Conservation (phyloP, 2,113 vertebrate genomes). For the Pseudopipra pipra region DNA sequence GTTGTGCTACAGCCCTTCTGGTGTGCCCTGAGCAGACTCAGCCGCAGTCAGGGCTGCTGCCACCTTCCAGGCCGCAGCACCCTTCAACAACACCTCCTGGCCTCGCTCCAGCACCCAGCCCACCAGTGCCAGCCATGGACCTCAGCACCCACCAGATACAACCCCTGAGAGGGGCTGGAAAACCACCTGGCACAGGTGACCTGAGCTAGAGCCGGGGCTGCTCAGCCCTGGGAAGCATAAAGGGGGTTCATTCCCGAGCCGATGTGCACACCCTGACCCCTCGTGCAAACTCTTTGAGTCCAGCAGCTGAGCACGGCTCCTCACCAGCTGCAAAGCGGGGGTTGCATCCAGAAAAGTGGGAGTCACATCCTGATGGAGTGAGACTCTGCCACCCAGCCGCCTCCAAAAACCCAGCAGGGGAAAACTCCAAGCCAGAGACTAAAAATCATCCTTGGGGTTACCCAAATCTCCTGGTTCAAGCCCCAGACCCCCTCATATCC, state of each 20-base stretch:
- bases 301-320: fast-evolving
- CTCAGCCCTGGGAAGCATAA: not conserved
- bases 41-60: not conserved
- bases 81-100: not conserved
- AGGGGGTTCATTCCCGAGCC: not conserved
- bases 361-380: not conserved
- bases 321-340: not conserved
- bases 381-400: not conserved
- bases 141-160: not conserved
- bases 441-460: not conserved
- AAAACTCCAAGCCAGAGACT: not conserved
- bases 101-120: not conserved
- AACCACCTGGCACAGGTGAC: not conserved
- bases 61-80: not conserved
- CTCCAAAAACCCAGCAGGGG: not conserved
- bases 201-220: not conserved
- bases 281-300: not conserved
- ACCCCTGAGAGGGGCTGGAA: not conserved
- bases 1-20: not conserved
- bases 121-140: fast-evolving
- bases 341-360: fast-evolving
- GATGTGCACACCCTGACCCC: not conserved
- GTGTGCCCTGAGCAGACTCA: not conserved
- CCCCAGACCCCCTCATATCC: not conserved
- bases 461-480: not conserved